Evolutionary conservation across 2,888 invertebrate species (phyloP), one percentile per base, ranked within the genome.

Genomic region (Hypolimnas misippus): DNA sequence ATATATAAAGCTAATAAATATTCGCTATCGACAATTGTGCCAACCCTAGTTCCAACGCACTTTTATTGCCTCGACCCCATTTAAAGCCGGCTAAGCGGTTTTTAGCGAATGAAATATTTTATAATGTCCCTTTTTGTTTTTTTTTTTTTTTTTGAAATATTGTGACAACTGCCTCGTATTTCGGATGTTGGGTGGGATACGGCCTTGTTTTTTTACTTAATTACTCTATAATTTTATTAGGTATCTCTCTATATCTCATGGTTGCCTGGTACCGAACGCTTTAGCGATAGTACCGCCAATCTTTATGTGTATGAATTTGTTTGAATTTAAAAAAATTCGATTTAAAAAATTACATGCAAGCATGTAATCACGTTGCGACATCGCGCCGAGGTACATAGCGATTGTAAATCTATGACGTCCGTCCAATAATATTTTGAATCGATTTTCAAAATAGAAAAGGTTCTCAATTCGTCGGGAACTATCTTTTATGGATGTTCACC

Each of bases 31-130:
- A 62, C 58, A 54, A 61, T 60, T 52, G 69, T 65, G 71, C 63
- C 73, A 76, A 67, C 74, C 74, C 74, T 77, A 68, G 63, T 64
- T 68, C 55, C 62, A 70, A 77, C 77, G 75, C 76, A 76, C 71
- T 79, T 84, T 82, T 82, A 84, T 82, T 78, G 75, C 77, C 66
- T 67, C 74, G 81, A 76, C 81, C 82, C 73, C 74, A 76, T 79
- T 83, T 79, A 74, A 73, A 76, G 72, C 71, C 68, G 71, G 71
- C 72, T 76, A 76, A 77, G 76, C 76, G 66, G 75, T 78, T 81
- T 80, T 82, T 76, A 66, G 72, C 71, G 74, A 76, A 78, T 77
- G 70, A 73, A 72, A 72, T 76, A 69, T 77, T 77, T 77, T 78
- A 74, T 77, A 77, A 77, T 77, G 73, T 69, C 50, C 55, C 42